phyloP scores from a whole-genome alignment of 2,888 invertebrate genomes.

The Perizoma flavofasciatum region DNA sequence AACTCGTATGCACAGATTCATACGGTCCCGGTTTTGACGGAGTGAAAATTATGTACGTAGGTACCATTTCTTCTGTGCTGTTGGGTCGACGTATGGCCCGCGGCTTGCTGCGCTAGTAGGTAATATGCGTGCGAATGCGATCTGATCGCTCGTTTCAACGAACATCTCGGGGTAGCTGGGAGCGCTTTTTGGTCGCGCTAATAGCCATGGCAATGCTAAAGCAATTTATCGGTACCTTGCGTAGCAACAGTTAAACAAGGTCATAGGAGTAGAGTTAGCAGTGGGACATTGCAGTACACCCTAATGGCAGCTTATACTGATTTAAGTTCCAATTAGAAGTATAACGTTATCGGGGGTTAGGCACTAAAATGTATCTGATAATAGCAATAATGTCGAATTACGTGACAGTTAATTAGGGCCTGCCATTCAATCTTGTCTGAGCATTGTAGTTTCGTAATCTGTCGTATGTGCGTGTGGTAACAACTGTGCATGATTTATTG shows the following conservation, averaged over 20 bases:
- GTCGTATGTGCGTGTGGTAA: slow-evolving; percentile 60
- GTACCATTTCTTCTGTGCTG: slow-evolving; percentile 13
- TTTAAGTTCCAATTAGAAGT: slow-evolving; percentile 1
- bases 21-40: not conserved
- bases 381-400: slow-evolving; percentile 71
- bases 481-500: slow-evolving; percentile 76
- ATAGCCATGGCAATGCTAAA: slow-evolving; percentile 52
- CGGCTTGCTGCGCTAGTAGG: slow-evolving; percentile 54
- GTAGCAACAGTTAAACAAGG: slow-evolving; percentile 27
- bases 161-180: slow-evolving; percentile 49
- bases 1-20: not conserved
- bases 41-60: slow-evolving; percentile 3
- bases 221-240: slow-evolving; percentile 24
- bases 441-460: slow-evolving; percentile 73
- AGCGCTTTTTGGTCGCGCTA: slow-evolving; percentile 56
- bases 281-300: not conserved
- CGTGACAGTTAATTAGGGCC: slow-evolving; percentile 80
- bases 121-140: slow-evolving; percentile 83
- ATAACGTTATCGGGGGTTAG: slow-evolving; percentile 35
- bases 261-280: slow-evolving; percentile 13
- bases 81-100: slow-evolving; percentile 71
- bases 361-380: slow-evolving; percentile 51
- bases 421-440: slow-evolving; percentile 70
- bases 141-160: slow-evolving; percentile 64
- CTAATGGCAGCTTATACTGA: not conserved